Percentiles rank a stretch among this genome's conserved stretches.
These are phyloP conservation scores for Leptoclinus maculatus DNA, from an alignment of 2,797 vertebrate species.

Conservation along the genomic window DNA sequence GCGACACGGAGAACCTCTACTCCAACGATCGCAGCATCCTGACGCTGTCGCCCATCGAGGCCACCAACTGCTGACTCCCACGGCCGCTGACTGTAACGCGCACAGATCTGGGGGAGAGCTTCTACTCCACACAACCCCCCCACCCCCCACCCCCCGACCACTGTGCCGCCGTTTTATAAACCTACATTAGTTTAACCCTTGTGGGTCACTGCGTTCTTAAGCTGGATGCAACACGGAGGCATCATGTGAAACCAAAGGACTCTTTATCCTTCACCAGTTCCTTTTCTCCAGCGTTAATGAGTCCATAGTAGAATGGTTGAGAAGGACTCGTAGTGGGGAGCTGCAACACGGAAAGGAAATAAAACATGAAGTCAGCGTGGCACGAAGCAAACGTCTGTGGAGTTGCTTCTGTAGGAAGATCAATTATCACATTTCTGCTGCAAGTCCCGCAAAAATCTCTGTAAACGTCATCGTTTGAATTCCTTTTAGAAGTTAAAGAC, in stretches of 20 bases:
- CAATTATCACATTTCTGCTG: background rate
- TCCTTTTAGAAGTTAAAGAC: background rate
- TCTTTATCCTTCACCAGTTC: background rate
- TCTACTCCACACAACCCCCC: constrained; percentile 11
- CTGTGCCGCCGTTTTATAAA: constrained; percentile 30
- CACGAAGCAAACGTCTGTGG: constrained; percentile 18
- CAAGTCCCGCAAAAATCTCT: background rate
- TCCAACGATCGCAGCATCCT: constrained; percentile 95
- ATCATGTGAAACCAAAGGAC: constrained; percentile 50
- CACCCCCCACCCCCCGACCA: background rate
- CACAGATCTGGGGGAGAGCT: constrained; percentile 22
- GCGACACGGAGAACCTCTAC: constrained; percentile 91
- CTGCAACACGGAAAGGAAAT: constrained; percentile 18
- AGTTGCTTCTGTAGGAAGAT: constrained; percentile 6
- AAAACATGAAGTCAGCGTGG: background rate
- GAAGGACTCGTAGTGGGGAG: constrained; percentile 15
- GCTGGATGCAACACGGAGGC: constrained; percentile 21
- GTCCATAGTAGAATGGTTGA: background rate
- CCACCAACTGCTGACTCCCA: constrained; percentile 82
- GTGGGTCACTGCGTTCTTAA: background rate
- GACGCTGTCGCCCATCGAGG: constrained; percentile 93
- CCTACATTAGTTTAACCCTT: constrained; percentile 21
- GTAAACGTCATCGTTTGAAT: background rate
- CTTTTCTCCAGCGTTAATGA: constrained; percentile 3
- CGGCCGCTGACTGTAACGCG: constrained; percentile 39